These are phyloP conservation scores for Dendroctonus ponderosae DNA, from an alignment of 1,140 invertebrate genomes.

Conservation along the genomic window DNA sequence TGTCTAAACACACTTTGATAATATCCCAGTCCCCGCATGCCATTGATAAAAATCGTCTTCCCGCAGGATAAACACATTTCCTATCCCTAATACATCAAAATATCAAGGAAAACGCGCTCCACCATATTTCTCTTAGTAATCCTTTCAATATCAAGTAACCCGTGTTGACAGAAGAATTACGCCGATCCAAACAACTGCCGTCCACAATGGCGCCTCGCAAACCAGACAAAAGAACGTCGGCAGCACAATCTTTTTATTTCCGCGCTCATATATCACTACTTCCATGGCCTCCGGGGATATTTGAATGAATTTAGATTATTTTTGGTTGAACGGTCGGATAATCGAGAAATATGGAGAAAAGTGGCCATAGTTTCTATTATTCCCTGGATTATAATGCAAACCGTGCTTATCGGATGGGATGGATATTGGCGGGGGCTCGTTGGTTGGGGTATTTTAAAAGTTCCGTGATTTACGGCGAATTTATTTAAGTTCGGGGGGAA, in stretches of 20 bases:
- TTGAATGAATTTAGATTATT: conserved; percentile 33
- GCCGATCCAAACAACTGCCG: conserved; percentile 33
- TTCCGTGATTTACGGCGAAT: too few species aligned
- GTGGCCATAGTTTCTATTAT: conserved; percentile 27
- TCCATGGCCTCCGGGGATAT: conserved; percentile 18
- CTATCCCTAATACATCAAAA: conserved; percentile 27
- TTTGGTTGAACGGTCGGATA: conserved; percentile 19
- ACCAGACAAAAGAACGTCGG: conserved; percentile 29
- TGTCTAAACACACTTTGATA: too few species aligned
- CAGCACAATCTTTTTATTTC: conserved; percentile 27
- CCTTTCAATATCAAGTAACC: conserved; percentile 34
- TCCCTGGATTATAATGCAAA: conserved; percentile 1
- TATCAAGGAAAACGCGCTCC: conserved; percentile 9
- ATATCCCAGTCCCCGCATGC: too few species aligned
- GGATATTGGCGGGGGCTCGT: too few species aligned
- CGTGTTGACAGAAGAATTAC: conserved; percentile 32
- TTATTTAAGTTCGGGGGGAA: too few species aligned
- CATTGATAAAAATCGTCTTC: too few species aligned
- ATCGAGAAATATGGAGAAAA: conserved; percentile 30
- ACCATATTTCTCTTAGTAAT: conserved; percentile 25
- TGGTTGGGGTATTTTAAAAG: too few species aligned
- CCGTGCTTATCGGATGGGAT: conserved; percentile 12
- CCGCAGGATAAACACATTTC: background rate
- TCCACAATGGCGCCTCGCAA: conserved; percentile 30
- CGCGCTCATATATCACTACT: conserved; percentile 30